Evolutionary conservation across 2,888 invertebrate species (phyloP), one percentile per base, ranked within the genome.

Genomic region (Leptopilina syphax): DNA sequence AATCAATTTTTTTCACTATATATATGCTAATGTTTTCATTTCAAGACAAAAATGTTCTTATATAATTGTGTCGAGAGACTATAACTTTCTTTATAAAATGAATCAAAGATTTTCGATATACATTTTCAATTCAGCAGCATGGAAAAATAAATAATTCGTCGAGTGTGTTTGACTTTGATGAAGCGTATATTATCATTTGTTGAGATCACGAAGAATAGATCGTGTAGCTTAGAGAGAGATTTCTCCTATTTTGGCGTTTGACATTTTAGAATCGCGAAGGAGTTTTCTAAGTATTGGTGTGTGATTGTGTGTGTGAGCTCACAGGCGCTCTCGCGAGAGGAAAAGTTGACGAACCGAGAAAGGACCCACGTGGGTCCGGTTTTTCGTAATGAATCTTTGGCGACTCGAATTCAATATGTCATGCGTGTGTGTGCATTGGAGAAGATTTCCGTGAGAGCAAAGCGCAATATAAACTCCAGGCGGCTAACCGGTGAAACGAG

Each of bases 371-470:
- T 73, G 73, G 57, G 68, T 83, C 81, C 81, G 80, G 83, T 82
- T 83, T 81, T 77, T 80, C 77, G 81, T 77, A 81, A 82, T 80
- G 76, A 73, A 83, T 80, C 78, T 76, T 78, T 80, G 81, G 79
- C 81, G 76, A 65, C 78, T 76, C 80, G 80, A 80, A 84, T 83
- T 41, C 83, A 34, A 34, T 79, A 79, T 78, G 81, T 83, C 76
- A 77, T 67, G 34, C 67, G 50, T 65, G 34, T 57, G 34, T 50
- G 50, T 50, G 50, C 50, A 10, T 50, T 50, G 50, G 67, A 65
- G 79, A 82, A 89, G 88, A 89, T 88, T 89, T 89, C 88, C 88
- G 87, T 87, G 87, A 85, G 88, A 89, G 86, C 83, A 86, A 85
- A 89, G 44, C 89, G 89, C 86, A 89, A 90, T 89, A 84, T 84